These are phyloP conservation scores for Lasioglossum lativentre DNA, from an alignment of 2,888 invertebrate genomes.

Conservation along the genomic window DNA sequence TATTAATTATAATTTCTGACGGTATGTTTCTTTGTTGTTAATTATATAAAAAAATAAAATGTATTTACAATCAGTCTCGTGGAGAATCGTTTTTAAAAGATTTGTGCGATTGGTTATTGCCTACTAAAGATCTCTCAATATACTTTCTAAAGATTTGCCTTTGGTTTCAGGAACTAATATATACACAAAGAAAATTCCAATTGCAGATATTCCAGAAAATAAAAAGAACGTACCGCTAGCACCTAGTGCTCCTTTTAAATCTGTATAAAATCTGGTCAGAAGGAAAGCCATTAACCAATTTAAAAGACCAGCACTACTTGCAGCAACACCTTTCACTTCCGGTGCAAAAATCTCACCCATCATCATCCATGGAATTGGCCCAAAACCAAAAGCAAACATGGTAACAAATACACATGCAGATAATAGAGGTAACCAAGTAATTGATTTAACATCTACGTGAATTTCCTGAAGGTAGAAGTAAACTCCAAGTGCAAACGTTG, in stretches of 20 bases:
- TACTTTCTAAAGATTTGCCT: slow-evolving; percentile 85
- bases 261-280: slow-evolving; percentile 90
- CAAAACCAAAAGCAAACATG: slow-evolving; percentile 93
- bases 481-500: slow-evolving; percentile 89
- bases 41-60: background rate
- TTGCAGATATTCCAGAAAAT: slow-evolving; percentile 88
- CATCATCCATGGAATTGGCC: slow-evolving; percentile 96
- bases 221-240: slow-evolving; percentile 90
- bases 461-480: slow-evolving; percentile 86
- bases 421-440: slow-evolving; percentile 91
- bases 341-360: slow-evolving; percentile 92
- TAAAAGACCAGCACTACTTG: slow-evolving; percentile 91
- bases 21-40: background rate
- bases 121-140: slow-evolving; percentile 82
- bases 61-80: background rate
- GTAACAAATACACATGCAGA: slow-evolving; percentile 91
- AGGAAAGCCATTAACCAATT: slow-evolving; percentile 94
- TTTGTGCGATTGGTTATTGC: background rate
- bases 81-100: background rate
- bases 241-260: slow-evolving; percentile 80
- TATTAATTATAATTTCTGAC: background rate
- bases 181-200: slow-evolving; percentile 89
- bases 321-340: slow-evolving; percentile 91
- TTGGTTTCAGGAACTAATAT: slow-evolving; percentile 87
- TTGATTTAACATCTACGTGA: slow-evolving; percentile 83